Percentiles rank a stretch among this genome's conserved stretches.
Evolutionary conservation across 2,797 vertebrate genomes (phyloP).

Genomic region (Acanthis flammea): DNA sequence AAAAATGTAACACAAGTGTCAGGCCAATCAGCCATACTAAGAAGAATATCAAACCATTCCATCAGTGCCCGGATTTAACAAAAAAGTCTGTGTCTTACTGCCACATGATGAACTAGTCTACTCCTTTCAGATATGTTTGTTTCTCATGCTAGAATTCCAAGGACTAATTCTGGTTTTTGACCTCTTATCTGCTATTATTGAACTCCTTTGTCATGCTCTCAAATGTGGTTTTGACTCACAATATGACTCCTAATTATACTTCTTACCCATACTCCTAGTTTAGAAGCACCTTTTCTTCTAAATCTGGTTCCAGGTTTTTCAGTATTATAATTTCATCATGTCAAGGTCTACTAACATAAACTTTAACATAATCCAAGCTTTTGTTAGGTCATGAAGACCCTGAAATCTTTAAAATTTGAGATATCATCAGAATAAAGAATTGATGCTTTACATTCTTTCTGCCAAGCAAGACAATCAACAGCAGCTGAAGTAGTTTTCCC

Average conservation of each 20-base stretch:
- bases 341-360: neutral
- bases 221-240: neutral
- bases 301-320: neutral
- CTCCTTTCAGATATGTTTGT: neutral
- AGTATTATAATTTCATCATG: neutral
- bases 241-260: neutral
- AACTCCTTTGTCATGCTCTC: neutral
- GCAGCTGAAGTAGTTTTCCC: neutral
- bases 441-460: neutral
- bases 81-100: neutral
- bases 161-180: neutral
- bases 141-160: neutral
- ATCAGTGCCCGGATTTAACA: neutral
- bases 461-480: neutral
- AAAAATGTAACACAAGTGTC: neutral
- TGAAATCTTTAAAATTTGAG: neutral
- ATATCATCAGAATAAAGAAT: neutral
- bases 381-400: neutral
- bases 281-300: neutral
- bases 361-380: neutral
- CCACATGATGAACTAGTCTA: neutral
- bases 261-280: neutral
- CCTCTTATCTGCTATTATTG: neutral
- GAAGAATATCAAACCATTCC: neutral
- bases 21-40: neutral